Conservation (phyloP, 2,113 vertebrate genomes). For the Aptenodytes patagonicus region DNA sequence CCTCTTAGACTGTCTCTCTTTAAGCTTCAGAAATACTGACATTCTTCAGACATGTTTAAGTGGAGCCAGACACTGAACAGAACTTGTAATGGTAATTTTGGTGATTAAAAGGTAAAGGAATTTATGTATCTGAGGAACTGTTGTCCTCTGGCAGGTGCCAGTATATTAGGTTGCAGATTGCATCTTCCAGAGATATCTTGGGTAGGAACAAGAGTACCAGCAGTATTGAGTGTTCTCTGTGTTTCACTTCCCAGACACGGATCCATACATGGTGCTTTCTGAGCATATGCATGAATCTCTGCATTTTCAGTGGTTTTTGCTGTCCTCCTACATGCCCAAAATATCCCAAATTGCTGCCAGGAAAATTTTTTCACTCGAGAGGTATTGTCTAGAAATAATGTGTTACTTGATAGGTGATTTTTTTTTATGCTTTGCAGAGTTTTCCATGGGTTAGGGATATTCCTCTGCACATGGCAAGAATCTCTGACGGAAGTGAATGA, state of each 20-base stretch:
- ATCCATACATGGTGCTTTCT: not conserved
- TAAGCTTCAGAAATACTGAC: not conserved
- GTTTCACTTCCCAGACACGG: not conserved
- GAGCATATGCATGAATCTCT: not conserved
- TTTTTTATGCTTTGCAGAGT: not conserved
- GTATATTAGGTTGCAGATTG: not conserved
- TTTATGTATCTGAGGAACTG: not conserved
- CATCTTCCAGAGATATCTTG: not conserved
- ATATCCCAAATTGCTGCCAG: not conserved
- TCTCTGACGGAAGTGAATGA: not conserved
- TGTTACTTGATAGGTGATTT: not conserved
- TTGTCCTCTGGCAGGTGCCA: not conserved
- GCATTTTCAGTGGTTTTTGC: not conserved
- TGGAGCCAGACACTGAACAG: not conserved
- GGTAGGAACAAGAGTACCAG: not conserved
- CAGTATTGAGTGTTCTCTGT: not conserved
- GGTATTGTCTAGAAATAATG: not conserved
- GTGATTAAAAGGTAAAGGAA: not conserved
- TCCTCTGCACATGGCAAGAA: not conserved
- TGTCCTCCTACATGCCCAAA: not conserved
- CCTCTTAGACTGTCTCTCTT: not conserved
- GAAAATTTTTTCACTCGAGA: not conserved
- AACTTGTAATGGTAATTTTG: not conserved
- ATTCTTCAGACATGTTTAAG: not conserved
- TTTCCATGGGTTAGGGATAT: not conserved